Conservation (phyloP, 2,113 vertebrate genomes). For the Notiomystis cincta region DNA sequence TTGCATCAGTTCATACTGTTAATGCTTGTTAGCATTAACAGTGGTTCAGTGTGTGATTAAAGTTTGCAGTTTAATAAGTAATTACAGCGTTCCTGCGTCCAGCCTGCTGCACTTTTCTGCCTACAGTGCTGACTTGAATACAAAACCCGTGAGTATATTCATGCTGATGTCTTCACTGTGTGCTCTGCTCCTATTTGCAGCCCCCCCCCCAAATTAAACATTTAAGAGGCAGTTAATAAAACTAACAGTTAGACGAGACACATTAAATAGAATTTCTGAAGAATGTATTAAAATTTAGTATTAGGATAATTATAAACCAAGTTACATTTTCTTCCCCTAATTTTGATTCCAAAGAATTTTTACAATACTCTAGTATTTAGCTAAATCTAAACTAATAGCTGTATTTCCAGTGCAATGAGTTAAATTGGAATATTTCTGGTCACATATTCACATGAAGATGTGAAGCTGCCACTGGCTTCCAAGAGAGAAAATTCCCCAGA, state of each 20-base stretch:
- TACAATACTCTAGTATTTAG: neutral
- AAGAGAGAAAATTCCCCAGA: neutral
- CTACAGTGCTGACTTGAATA: neutral
- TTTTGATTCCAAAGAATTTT: neutral
- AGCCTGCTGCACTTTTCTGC: neutral
- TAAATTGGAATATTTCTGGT: neutral
- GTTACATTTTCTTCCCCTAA: neutral
- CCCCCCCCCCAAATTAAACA: neutral
- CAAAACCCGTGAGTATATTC: neutral
- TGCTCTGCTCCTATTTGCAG: neutral
- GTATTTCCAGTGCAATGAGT: neutral
- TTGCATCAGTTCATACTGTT: neutral
- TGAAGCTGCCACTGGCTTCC: neutral
- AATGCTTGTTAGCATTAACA: neutral
- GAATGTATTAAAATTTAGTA: neutral
- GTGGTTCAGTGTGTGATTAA: neutral
- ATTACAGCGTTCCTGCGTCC: neutral
- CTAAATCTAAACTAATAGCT: neutral
- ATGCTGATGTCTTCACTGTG: neutral
- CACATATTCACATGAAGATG: neutral
- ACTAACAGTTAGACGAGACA: neutral
- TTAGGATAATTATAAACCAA: neutral
- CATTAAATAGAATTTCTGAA: neutral
- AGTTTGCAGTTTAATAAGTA: neutral
- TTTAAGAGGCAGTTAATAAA: slow-evolving; percentile 32